A percentile compares a stretch with the other conserved stretches of the same genome.
These are phyloP conservation scores for Urosaurus nigricauda DNA, from an alignment of 2,797 vertebrate genomes.

Conservation along the genomic window DNA sequence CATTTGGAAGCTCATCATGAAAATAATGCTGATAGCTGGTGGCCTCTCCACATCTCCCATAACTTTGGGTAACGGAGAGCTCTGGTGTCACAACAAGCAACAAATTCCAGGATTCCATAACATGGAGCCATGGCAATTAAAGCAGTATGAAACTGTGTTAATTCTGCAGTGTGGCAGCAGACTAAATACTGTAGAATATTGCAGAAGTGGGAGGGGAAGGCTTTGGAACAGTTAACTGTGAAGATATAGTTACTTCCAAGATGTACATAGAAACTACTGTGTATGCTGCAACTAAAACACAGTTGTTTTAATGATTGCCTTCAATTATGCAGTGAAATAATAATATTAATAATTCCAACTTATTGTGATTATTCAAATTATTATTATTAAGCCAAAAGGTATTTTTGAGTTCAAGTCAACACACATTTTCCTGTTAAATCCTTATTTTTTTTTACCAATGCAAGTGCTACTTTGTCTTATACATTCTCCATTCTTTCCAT, in stretches of 20 bases:
- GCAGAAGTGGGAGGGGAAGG: not conserved
- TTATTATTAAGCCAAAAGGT: not conserved
- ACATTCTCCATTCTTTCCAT: not conserved
- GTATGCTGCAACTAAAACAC: not conserved
- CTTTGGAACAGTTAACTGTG: too few species aligned
- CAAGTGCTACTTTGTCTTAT: not conserved
- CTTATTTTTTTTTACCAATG: slow-evolving; percentile 9
- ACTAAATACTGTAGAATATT: too few species aligned
- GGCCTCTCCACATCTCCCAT: too few species aligned
- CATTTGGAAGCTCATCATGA: too few species aligned
- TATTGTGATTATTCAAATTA: not conserved
- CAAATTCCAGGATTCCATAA: too few species aligned
- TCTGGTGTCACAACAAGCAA: too few species aligned
- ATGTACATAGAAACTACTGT: not conserved
- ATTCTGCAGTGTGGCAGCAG: too few species aligned
- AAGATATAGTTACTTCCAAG: not conserved
- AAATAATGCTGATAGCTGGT: too few species aligned
- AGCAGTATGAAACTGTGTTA: too few species aligned
- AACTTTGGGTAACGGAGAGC: too few species aligned
- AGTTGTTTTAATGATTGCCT: slow-evolving; percentile 7
- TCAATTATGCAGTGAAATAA: slow-evolving; percentile 6
- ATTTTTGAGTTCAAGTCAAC: slow-evolving; percentile 5
- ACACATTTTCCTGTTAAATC: not conserved
- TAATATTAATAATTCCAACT: not conserved
- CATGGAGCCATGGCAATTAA: too few species aligned